Base-by-base conservation (phyloP, 2,888 invertebrate species). In the Zaprionus obscuricornis region DNA sequence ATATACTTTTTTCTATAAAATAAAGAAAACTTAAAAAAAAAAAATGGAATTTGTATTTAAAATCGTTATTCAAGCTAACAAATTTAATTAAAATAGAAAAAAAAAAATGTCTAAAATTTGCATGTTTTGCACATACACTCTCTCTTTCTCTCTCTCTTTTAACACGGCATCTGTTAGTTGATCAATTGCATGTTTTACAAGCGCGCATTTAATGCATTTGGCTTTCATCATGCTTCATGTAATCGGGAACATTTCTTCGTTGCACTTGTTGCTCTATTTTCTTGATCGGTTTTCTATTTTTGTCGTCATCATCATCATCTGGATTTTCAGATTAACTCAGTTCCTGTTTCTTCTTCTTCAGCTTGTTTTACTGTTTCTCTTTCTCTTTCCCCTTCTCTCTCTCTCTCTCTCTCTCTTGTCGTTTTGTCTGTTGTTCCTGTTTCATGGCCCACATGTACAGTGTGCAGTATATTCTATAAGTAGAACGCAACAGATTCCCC, bases 221-320 rank as follows among this genome's bases (percentile, higher is more conserved):
- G 52, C 27, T 42, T 50, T 36, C 24, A 67, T 55, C 34, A 72
- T 67, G 73, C 55, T 47, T 72, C 73, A 63, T 51, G 59, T 55
- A 47, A 34, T 49, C 18, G 37, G n/a, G n/a, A 47, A 37, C 33
- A 46, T 46, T 58, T 52, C 46, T 33, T 57, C 31, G 29, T 42
- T 56, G 36, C 58, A 60, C 57, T 57, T 71, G 46, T 63, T 58
- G 56, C 57, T 52, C 46, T 67, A 26, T 47, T 46, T 17, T 24
- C 39, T 55, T 29, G 13, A 51, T 18, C 33, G 40, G n/a, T n/a
- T n/a, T n/a, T 33, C 51, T 54, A 22, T 46, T 33, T 33, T 37
- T 24, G 20, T n/a, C 24, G 16, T 14, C 24, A n/a, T 16, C 29
- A n/a, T n/a, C n/a, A n/a, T n/a, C n/a, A n/a, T n/a, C n/a, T n/a